Percentiles rank a stretch among this genome's conserved stretches.
These are phyloP conservation scores for Drosophila kurseongensis DNA, from an alignment of 1,140 invertebrate genomes.

Conservation along the genomic window DNA sequence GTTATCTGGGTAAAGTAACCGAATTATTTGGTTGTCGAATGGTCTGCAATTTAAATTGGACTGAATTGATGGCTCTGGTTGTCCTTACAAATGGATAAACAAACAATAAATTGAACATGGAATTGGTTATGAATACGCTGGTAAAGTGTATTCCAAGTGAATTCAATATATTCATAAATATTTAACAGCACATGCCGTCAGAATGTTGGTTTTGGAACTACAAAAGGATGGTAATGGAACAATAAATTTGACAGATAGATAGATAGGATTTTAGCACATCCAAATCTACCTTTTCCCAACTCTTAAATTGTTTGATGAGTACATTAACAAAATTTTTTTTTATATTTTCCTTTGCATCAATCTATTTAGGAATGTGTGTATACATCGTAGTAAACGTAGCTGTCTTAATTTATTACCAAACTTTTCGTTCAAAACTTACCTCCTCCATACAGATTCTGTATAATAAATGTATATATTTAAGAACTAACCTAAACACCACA, in stretches of 20 bases:
- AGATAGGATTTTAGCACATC: no score
- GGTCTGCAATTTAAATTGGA: conserved; percentile 28
- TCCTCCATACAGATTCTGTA: neutral
- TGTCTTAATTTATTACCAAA: neutral
- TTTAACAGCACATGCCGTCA: neutral
- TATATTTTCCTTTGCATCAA: neutral
- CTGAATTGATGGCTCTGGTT: conserved; percentile 9
- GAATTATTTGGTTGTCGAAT: conserved; percentile 42
- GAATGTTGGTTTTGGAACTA: neutral
- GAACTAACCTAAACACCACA: neutral
- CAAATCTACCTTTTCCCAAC: no score
- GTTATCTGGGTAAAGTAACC: conserved; percentile 36
- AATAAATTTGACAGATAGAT: no score
- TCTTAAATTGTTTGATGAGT: no score
- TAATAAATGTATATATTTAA: conserved; percentile 4
- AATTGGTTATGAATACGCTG: neutral
- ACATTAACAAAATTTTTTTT: no score
- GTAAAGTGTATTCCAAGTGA: neutral
- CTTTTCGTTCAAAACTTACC: neutral
- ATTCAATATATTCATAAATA: neutral
- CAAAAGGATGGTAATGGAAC: no score
- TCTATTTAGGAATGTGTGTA: neutral
- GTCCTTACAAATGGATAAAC: conserved; percentile 23
- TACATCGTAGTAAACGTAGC: conserved; percentile 1
- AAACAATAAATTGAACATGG: conserved; percentile 31